phyloP scores from a whole-genome alignment of 1,140 invertebrate species.

The Bombus pyrosoma region DNA sequence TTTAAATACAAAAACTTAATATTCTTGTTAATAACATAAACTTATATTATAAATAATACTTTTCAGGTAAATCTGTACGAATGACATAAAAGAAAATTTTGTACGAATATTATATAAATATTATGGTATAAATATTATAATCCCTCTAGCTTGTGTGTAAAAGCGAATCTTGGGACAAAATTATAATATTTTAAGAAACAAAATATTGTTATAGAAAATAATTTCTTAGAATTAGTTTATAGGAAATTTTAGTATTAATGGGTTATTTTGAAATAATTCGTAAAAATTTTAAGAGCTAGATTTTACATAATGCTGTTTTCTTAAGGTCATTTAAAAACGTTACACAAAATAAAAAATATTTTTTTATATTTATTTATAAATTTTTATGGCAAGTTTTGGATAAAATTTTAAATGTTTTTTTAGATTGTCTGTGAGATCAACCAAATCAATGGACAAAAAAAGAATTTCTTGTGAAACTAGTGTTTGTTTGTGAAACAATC shows the following conservation, averaged over 20 bases:
- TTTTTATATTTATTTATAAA: neutral
- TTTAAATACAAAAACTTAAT: neutral
- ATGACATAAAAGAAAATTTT: neutral
- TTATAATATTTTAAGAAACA: neutral
- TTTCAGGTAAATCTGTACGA: neutral
- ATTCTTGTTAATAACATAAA: neutral
- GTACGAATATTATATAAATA: too few species aligned
- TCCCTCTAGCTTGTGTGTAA: too few species aligned
- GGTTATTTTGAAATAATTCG: neutral
- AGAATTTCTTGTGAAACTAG: conserved; percentile 99
- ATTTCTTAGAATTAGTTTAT: neutral
- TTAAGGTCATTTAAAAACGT: too few species aligned
- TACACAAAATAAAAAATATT: too few species aligned
- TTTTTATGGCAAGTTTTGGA: conserved; percentile 62
- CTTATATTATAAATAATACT: neutral
- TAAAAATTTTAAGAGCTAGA: neutral
- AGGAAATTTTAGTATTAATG: neutral
- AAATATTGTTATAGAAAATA: neutral
- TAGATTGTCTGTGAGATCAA: conserved; percentile 96
- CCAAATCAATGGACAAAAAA: conserved; percentile 98
- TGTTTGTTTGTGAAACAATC: conserved; percentile 97
- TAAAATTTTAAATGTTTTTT: conserved; percentile 93
- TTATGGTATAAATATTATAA: too few species aligned
- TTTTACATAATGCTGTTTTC: neutral
- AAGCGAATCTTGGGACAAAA: neutral